Evolutionary conservation across 2,113 vertebrate genomes (phyloP), one percentile per base, ranked within the genome.

Genomic region (Phyllopteryx taeniolatus): DNA sequence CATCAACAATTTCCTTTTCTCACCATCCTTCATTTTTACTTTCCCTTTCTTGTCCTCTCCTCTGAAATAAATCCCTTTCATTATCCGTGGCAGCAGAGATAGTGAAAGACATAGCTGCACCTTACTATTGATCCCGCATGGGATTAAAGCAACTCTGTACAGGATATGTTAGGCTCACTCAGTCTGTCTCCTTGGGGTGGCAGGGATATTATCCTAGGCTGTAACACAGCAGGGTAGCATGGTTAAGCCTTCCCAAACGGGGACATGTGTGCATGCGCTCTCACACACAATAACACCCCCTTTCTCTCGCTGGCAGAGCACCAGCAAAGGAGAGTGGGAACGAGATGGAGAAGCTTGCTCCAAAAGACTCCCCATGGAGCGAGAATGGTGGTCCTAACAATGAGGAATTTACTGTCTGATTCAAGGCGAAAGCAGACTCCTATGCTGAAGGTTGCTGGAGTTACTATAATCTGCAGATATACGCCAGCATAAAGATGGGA

Each of bases 401-500:
- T 77, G 85, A 87, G 86, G 87, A 90, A 87, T 89, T 90, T 91
- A 87, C 77, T n/a, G 66, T 76, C 79, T 74, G 81, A 84, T 77
- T 74, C 85, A 89, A 92, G 87, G 86, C 91, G 85, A 89, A 92
- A 60, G 74, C 87, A 90, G 92, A 88, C 82, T 88, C 92, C 82
- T 91, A 85, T 79, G 65, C 75, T 78, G 83, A 89, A 92, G 91
- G 91, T 91, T 88, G 77, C 76, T 61, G 83, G 89, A 81, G 87
- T 87, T 83, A 80, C 81, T 82, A 75, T 96, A 96, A 98, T 96
- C 96, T 95, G 95, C 92, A 91, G 93, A 42, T 88, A 83, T 92
- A 93, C 93, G 93, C 92, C 93, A 84, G 95, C 95, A 98, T 96
- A 92, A 84, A 95, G 94, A 96, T 96, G 89, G 92, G 79, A 91